Percentiles rank a stretch among this genome's conserved stretches.
phyloP scores from a whole-genome alignment of 2,113 vertebrate genomes.

The Mixornis gularis region DNA sequence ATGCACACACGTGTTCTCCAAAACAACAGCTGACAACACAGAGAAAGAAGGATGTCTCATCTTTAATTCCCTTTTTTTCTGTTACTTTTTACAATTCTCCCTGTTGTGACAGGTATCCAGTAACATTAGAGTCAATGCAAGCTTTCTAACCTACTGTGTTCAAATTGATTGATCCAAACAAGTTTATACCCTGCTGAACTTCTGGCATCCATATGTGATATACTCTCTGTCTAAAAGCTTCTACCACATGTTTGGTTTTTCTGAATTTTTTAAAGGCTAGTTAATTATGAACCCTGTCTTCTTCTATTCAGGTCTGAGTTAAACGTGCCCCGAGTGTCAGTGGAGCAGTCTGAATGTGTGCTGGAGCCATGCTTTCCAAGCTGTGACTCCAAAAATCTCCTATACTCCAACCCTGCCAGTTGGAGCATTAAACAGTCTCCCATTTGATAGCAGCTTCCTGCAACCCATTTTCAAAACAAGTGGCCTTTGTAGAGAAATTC shows the following conservation, averaged over 20 bases:
- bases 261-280: not conserved
- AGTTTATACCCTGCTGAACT: not conserved
- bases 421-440: not conserved
- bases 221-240: not conserved
- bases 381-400: not conserved
- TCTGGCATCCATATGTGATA: not conserved
- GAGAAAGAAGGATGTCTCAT: not conserved
- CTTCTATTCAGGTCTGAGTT: not conserved
- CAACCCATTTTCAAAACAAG: constrained; percentile 5
- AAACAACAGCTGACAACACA: not conserved
- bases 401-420: not conserved
- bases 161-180: not conserved
- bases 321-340: not conserved
- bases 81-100: not conserved
- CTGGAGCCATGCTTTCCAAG: not conserved
- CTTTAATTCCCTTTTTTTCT: not conserved
- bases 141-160: not conserved
- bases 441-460: not conserved
- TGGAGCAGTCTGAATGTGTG: not conserved
- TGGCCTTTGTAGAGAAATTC: constrained; percentile 52
- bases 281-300: not conserved
- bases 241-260: not conserved
- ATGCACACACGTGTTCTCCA: not conserved
- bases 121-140: not conserved
- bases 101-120: not conserved